A percentile compares a stretch with the other conserved stretches of the same genome.
phyloP scores from a whole-genome alignment of 2,888 invertebrate genomes.

The Polylopha cassiicola region DNA sequence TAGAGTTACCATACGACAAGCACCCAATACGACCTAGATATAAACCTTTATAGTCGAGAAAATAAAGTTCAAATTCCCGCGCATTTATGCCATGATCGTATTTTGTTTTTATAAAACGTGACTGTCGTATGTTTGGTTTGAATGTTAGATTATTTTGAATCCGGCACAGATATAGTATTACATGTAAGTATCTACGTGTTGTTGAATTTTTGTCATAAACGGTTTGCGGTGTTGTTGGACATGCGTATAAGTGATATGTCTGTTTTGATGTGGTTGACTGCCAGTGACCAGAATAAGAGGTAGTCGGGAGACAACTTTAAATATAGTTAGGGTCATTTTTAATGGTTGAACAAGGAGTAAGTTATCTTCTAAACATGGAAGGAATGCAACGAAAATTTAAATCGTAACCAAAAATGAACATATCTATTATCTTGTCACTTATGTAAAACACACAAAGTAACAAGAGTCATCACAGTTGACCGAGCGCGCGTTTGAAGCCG shows the following conservation, averaged over 20 bases:
- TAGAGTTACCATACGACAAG: conserved; percentile 13
- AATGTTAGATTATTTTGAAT: conserved; percentile 29
- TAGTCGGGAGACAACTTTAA: too few relatives aligned
- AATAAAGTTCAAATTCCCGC: neutral
- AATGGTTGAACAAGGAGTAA: too few relatives aligned
- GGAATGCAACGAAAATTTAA: too few relatives aligned
- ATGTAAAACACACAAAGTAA: conserved; percentile 55
- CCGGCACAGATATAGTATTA: conserved; percentile 15
- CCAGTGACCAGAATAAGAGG: too few relatives aligned
- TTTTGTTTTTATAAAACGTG: conserved; percentile 32
- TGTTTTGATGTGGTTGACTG: too few relatives aligned
- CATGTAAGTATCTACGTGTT: conserved; percentile 17
- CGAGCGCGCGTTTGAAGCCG: conserved; percentile 63
- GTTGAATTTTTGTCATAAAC: conserved; percentile 15
- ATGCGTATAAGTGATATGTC: too few relatives aligned
- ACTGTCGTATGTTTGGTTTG: conserved; percentile 50
- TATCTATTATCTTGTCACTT: conserved; percentile 60
- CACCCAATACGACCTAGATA: conserved; percentile 2
- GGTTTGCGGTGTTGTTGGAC: too few relatives aligned
- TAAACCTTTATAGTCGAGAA: neutral
- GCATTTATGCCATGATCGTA: neutral
- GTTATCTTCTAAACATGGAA: too few relatives aligned
- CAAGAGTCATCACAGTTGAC: conserved; percentile 68
- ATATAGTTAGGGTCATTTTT: too few relatives aligned
- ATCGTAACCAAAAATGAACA: conserved; percentile 27